These are phyloP conservation scores for Branchinecta lindahli DNA, from an alignment of 1,140 invertebrate species.

Conservation along the genomic window DNA sequence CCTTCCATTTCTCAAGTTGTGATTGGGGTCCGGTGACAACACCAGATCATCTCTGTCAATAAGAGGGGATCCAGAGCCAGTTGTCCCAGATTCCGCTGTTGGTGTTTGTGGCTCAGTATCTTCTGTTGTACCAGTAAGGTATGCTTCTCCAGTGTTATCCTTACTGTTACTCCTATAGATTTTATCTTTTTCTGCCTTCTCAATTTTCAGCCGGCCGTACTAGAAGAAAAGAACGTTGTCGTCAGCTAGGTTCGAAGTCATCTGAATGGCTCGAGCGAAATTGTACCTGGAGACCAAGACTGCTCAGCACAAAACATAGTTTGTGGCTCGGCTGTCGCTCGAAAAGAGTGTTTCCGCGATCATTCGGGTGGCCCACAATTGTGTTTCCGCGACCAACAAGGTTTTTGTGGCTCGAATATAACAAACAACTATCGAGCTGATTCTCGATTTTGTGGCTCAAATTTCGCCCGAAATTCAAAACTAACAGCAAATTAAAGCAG, in stretches of 20 bases:
- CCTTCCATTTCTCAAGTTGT: slow-evolving; percentile 3
- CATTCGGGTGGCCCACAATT: too few species aligned
- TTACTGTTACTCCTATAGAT: not conserved
- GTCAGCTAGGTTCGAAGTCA: not conserved
- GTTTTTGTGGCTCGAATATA: too few species aligned
- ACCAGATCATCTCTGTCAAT: not conserved
- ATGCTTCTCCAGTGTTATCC: not conserved
- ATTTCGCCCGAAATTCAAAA: too few species aligned
- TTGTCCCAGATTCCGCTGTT: not conserved
- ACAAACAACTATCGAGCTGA: too few species aligned
- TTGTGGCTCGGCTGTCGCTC: too few species aligned
- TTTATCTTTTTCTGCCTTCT: slow-evolving; percentile 2
- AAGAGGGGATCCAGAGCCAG: not conserved
- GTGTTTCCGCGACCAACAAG: too few species aligned
- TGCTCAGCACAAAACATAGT: not conserved
- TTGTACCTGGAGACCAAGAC: too few species aligned
- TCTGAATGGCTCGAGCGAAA: too few species aligned
- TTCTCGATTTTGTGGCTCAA: too few species aligned
- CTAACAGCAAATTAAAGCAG: too few species aligned
- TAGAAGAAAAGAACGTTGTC: not conserved
- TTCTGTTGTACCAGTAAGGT: not conserved
- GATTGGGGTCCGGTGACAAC: not conserved
- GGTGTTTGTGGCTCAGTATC: not conserved
- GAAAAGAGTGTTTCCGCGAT: too few species aligned
- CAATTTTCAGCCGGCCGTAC: slow-evolving; percentile 5